Conservation (phyloP, 2,113 vertebrate genomes). For the Saguinus midas region DNA sequence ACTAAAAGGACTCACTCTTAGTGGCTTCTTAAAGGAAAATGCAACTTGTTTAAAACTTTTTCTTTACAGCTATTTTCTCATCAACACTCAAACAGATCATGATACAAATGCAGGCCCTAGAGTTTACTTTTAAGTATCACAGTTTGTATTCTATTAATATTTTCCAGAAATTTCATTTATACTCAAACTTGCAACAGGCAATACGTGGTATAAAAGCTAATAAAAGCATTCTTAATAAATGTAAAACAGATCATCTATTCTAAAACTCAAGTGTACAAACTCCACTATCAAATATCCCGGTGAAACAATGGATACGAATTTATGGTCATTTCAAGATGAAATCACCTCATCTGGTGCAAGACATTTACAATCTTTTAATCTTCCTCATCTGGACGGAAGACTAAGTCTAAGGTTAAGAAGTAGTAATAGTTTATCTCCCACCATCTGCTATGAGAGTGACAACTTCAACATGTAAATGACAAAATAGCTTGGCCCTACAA, state of each 20-base stretch:
- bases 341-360: background rate
- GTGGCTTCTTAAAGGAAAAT: background rate
- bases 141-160: accelerated
- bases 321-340: background rate
- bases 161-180: background rate
- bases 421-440: background rate
- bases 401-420: background rate
- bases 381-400: background rate
- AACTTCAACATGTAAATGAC: background rate
- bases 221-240: background rate
- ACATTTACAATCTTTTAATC: background rate
- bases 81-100: background rate
- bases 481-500: accelerated
- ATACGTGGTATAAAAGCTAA: background rate
- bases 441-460: background rate
- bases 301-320: background rate
- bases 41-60: accelerated
- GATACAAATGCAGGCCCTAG: background rate
- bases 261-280: background rate
- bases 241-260: background rate
- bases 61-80: background rate
- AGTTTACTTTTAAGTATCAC: background rate
- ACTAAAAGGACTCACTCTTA: accelerated
- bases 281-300: background rate
- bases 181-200: background rate